Percentiles rank a stretch among this genome's conserved stretches.
Evolutionary conservation across 1,140 invertebrate species (phyloP).

Genomic region (Monochamus saltuarius): DNA sequence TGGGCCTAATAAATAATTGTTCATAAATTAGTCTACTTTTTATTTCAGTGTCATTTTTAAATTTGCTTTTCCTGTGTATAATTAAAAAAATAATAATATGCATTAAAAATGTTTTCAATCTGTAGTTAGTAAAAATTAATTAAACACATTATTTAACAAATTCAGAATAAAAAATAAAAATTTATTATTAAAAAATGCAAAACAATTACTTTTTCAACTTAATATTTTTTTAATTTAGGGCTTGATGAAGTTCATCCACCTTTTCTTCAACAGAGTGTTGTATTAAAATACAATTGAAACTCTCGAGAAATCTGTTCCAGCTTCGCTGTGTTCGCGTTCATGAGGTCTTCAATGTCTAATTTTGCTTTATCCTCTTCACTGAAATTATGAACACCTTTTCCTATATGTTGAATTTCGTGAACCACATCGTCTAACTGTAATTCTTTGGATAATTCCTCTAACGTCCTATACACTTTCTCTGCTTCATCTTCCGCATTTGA

Average conservation of each 20-base stretch:
- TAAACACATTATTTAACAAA: background rate
- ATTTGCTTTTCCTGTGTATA: no score
- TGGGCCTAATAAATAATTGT: no score
- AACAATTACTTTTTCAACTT: background rate
- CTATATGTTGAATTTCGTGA: background rate
- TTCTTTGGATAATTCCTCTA: background rate
- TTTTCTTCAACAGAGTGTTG: no score
- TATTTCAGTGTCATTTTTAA: no score
- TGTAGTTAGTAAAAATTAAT: background rate
- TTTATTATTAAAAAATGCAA: background rate
- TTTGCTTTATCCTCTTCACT: background rate
- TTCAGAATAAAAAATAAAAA: slow-evolving; percentile 5
- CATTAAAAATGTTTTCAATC: slow-evolving; percentile 12
- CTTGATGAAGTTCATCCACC: no score
- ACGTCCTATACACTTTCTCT: background rate
- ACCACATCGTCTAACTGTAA: background rate
- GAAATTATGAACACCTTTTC: background rate
- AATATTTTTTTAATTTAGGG: background rate
- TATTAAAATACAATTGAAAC: background rate
- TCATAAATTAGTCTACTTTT: no score
- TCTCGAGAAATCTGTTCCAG: slow-evolving; percentile 2
- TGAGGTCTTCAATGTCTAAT: background rate
- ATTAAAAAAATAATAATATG: no score
- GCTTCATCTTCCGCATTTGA: background rate
- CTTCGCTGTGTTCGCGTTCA: background rate